phyloP scores from a whole-genome alignment of 2,797 vertebrate species.

The Adelosebastes latens region DNA sequence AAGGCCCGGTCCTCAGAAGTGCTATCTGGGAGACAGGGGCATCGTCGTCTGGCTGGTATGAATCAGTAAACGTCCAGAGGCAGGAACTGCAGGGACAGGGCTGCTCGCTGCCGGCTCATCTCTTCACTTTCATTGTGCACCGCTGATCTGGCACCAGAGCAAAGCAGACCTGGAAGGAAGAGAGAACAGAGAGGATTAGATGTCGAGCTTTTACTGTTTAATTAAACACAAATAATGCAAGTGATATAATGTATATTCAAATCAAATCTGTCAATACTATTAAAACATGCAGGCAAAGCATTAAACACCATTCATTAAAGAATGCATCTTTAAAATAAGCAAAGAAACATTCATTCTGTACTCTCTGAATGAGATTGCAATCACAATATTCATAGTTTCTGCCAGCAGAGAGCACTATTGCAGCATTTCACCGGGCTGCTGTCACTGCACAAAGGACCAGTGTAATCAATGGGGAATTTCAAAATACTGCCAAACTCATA shows the following conservation, averaged over 20 bases:
- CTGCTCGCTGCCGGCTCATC: constrained; percentile 76
- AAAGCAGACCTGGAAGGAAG: constrained; percentile 70
- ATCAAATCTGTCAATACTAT: background rate
- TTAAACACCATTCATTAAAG: background rate
- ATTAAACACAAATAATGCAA: background rate
- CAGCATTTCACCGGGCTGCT: constrained; percentile 44
- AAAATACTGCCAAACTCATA: constrained; percentile 48
- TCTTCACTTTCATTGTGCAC: constrained; percentile 75
- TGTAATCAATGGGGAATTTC: constrained; percentile 50
- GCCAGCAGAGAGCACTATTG: constrained; percentile 82
- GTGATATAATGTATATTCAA: background rate
- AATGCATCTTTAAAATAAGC: background rate
- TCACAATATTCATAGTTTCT: constrained; percentile 21
- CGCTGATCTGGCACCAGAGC: constrained; percentile 66
- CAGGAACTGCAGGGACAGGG: constrained; percentile 76
- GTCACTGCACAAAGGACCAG: constrained; percentile 44
- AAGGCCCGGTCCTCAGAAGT: constrained; percentile 83
- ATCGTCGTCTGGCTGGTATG: constrained; percentile 75
- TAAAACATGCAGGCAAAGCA: background rate
- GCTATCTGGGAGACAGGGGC: constrained; percentile 80
- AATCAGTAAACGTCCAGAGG: constrained; percentile 76
- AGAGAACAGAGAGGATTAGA: constrained; percentile 46
- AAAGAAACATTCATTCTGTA: background rate
- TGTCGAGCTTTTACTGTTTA: background rate
- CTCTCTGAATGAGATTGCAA: background rate